Evolutionary conservation across 2,888 invertebrate species (phyloP).

Genomic region (Aphidoletes aphidimyza): DNA sequence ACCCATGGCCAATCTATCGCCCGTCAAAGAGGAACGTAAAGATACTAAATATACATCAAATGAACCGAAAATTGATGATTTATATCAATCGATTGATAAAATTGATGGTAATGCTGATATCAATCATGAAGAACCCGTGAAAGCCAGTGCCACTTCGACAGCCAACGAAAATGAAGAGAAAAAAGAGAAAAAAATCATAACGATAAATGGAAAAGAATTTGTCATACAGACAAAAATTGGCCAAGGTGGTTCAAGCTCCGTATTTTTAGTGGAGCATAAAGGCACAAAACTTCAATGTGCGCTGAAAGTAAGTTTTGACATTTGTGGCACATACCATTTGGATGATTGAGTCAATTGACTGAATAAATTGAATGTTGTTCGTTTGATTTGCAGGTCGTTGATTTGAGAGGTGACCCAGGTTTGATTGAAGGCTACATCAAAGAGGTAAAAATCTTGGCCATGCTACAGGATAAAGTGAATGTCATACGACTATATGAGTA

Average conservation of each 20-base stretch:
- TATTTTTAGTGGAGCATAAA: constrained; percentile 67
- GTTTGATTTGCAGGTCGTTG: constrained; percentile 77
- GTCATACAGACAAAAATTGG: constrained; percentile 81
- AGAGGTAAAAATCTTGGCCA: constrained; percentile 84
- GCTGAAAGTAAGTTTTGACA: constrained; percentile 60
- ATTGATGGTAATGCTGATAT: background rate
- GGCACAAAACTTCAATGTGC: constrained; percentile 63
- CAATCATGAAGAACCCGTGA: background rate
- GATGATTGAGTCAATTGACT: background rate
- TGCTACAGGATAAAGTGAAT: constrained; percentile 82
- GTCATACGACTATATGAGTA: constrained; percentile 88
- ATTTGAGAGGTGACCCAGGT: constrained; percentile 78
- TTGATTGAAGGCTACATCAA: constrained; percentile 85
- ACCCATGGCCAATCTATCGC: background rate
- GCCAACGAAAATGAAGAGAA: constrained; percentile 56
- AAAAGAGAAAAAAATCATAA: constrained; percentile 68
- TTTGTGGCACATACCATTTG: background rate
- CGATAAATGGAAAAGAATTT: constrained; percentile 80
- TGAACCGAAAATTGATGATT: background rate
- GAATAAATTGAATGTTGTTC: background rate
- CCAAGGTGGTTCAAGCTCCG: constrained; percentile 90
- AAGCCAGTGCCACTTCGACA: constrained; percentile 59
- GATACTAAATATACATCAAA: background rate
- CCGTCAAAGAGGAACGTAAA: background rate
- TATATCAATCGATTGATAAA: background rate